Evolutionary conservation across 2,888 invertebrate species (phyloP).

Genomic region (Mycalesis mineus): DNA sequence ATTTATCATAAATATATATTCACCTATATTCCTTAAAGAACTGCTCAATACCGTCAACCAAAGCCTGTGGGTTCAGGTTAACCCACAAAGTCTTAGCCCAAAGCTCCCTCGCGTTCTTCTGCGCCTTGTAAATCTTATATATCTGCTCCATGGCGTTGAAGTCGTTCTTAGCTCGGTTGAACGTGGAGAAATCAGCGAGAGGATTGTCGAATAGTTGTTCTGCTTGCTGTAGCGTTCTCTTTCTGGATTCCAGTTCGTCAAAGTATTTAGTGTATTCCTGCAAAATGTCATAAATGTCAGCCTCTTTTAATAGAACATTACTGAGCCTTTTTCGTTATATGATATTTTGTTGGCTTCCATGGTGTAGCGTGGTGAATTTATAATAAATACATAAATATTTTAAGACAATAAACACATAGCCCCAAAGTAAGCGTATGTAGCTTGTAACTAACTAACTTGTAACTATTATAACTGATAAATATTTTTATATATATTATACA

Average conservation of each 20-base stretch:
- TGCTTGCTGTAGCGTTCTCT: conserved; percentile 78
- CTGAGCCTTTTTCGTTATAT: too few relatives aligned
- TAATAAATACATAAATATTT: too few relatives aligned
- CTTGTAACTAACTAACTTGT: too few relatives aligned
- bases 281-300: too few relatives aligned
- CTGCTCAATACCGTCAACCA: conserved; percentile 91
- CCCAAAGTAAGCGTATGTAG: too few relatives aligned
- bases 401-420: too few relatives aligned
- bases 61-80: conserved; percentile 88
- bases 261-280: conserved; percentile 82
- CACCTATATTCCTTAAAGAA: conserved; percentile 86
- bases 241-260: conserved; percentile 81
- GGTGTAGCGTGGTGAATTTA: too few relatives aligned
- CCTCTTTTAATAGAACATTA: too few relatives aligned
- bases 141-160: conserved; percentile 83
- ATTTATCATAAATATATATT: too few relatives aligned
- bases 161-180: conserved; percentile 80
- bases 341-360: too few relatives aligned
- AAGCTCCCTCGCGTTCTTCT: conserved; percentile 85
- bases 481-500: too few relatives aligned
- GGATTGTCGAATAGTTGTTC: conserved; percentile 93
- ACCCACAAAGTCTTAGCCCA: conserved; percentile 95
- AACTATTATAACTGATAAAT: too few relatives aligned
- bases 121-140: conserved; percentile 87
- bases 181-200: conserved; percentile 88